phyloP scores from a whole-genome alignment of 23 tunicate genomes.

The Botrylloides violaceus region DNA sequence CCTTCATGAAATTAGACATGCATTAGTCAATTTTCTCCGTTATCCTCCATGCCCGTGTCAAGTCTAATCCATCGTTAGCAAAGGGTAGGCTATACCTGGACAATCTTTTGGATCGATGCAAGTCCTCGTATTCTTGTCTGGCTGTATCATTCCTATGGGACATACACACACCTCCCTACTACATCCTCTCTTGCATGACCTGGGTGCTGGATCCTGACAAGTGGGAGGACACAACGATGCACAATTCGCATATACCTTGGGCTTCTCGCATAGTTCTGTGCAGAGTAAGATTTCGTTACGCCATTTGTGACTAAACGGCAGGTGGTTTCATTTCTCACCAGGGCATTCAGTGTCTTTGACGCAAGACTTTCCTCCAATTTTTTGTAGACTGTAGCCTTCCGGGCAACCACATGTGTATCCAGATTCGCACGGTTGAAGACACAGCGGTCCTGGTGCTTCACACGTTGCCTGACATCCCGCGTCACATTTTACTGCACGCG shows the following conservation, averaged over 20 bases:
- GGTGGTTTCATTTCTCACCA: not conserved
- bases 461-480: not conserved
- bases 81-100: no score
- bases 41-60: no score
- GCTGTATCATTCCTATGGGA: constrained; percentile 17
- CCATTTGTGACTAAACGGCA: no score
- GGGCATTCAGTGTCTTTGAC: not conserved
- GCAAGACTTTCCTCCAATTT: not conserved
- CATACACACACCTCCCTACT: constrained; percentile 1
- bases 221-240: constrained; percentile 17
- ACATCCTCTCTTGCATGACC: constrained; percentile 8
- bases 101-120: constrained; percentile 14
- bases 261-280: not conserved
- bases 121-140: not conserved
- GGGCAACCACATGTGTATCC: constrained; percentile 11
- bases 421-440: not conserved
- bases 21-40: no score
- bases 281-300: no score
- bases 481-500: not conserved
- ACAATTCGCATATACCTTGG: not conserved
- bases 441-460: not conserved
- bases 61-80: no score
- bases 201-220: not conserved
- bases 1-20: no score
- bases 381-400: not conserved